Conservation (phyloP, 2,888 invertebrate species). For the Drosophila mimetica region DNA sequence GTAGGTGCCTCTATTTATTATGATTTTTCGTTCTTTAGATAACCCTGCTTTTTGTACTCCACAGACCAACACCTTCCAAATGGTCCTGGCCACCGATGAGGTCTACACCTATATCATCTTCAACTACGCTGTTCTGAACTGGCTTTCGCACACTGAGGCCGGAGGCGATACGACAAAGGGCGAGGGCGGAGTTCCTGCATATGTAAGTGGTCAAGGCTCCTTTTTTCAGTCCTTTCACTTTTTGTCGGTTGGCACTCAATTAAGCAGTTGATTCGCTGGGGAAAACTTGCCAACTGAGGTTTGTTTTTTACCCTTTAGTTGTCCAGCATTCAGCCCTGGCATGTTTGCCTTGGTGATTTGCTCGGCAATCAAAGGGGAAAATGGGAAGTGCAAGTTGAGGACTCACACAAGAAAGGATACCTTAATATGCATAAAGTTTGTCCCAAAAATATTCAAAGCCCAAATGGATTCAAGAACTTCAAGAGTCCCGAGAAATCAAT, state of each 20-base stretch:
- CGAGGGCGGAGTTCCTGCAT: conserved; percentile 94
- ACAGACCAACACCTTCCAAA: conserved; percentile 97
- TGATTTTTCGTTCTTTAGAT: neutral
- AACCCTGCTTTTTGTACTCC: neutral
- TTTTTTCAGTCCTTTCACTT: conserved; percentile 11
- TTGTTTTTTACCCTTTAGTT: conserved; percentile 6
- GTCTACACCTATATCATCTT: conserved; percentile 97
- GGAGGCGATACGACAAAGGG: conserved; percentile 94
- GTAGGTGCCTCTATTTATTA: conserved; percentile 85
- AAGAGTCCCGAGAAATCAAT: no score
- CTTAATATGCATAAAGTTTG: neutral
- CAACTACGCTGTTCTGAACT: conserved; percentile 95
- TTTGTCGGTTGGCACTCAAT: conserved; percentile 53
- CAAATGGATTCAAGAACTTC: neutral
- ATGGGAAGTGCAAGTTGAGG: neutral
- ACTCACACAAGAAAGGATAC: neutral
- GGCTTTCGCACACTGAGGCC: conserved; percentile 96
- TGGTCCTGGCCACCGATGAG: conserved; percentile 96
- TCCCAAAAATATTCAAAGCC: neutral
- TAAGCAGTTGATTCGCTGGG: conserved; percentile 48
- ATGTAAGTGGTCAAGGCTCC: conserved; percentile 86
- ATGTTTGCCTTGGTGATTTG: conserved; percentile 21
- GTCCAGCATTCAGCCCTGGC: neutral
- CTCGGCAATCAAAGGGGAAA: conserved; percentile 12
- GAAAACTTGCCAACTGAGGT: conserved; percentile 30